Evolutionary conservation across 2,113 vertebrate genomes (phyloP), one percentile per base, ranked within the genome.

Genomic region (Bubo bubo): DNA sequence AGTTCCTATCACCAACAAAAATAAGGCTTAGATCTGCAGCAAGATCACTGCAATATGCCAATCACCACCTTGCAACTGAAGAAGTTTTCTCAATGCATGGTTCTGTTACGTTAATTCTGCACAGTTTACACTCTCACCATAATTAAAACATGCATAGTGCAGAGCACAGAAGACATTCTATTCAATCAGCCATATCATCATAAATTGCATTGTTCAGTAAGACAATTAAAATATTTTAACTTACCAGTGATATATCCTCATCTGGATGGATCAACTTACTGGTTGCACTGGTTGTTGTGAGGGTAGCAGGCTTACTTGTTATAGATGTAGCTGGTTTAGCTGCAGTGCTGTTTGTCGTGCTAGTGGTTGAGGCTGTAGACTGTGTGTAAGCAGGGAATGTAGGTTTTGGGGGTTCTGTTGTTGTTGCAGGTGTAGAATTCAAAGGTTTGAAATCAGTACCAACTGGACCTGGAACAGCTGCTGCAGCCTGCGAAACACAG

Each of bases 181-280:
- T 19, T 79, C 53, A 9, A 77, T 28, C 83, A 85, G 37, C 26
- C 18, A 3, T 9, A 85, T 67, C 10, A 68, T n/a, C 39, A 79
- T 30, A 64, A 91, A 85, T 1, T 0, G 1, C 71, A 80, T 63
- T 90, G 93, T 79, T 88, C 80, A 86, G 8, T 68, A 72, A 62
- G 67, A 62, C 21, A 88, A 27, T 13, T 47, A 93, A 94, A 95
- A 47, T 32, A 22, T 35, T 66, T 91, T 74, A 94, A 99, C 99
- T 99, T 99, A 99, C 99, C 99, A 99, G 98, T 92, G 99, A 99
- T 98, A 99, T 99, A 99, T 99, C 99, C 99, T 99, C 99, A 99
- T 99, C 99, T 99, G 99, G 99, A 97, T 99, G 99, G 99, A 99
- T 99, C 99, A 99, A 99, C 99, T 99, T 99, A 99, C 99, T 99